Percentiles rank a stretch among this genome's conserved stretches.
Evolutionary conservation across 2,113 vertebrate species (phyloP).

Genomic region (Hemicordylus capensis): DNA sequence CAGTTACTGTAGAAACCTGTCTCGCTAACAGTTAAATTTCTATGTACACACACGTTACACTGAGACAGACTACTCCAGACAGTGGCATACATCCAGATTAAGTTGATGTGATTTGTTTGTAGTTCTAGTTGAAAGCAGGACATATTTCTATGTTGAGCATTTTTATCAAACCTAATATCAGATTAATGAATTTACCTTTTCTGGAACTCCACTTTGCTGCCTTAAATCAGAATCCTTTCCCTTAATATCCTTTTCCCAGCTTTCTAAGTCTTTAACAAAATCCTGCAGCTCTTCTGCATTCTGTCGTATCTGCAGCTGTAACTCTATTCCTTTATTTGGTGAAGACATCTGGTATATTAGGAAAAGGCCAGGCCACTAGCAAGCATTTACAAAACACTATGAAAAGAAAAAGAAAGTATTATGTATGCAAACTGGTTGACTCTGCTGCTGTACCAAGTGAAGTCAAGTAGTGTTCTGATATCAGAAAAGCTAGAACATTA

Average conservation of each 20-base stretch:
- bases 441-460: background rate
- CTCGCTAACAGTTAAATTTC: no score
- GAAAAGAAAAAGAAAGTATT: background rate
- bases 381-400: background rate
- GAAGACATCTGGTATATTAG: constrained; percentile 77
- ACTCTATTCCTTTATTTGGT: constrained; percentile 85
- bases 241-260: constrained; percentile 94
- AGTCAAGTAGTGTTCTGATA: background rate
- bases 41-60: no score
- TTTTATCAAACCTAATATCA: background rate
- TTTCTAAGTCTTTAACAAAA: constrained; percentile 91
- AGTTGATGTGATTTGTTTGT: background rate
- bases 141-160: background rate
- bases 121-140: background rate
- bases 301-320: constrained; percentile 92
- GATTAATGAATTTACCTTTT: constrained; percentile 68
- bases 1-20: no score
- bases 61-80: no score
- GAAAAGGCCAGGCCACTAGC: constrained; percentile 16
- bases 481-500: background rate
- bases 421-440: background rate
- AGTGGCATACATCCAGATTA: no score
- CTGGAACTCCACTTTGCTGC: constrained; percentile 67
- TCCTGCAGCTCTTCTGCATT: constrained; percentile 92
- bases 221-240: constrained; percentile 87